A percentile compares a stretch with the other conserved stretches of the same genome.
Evolutionary conservation across 2,113 vertebrate species (phyloP).

Genomic region (Empidonax traillii): DNA sequence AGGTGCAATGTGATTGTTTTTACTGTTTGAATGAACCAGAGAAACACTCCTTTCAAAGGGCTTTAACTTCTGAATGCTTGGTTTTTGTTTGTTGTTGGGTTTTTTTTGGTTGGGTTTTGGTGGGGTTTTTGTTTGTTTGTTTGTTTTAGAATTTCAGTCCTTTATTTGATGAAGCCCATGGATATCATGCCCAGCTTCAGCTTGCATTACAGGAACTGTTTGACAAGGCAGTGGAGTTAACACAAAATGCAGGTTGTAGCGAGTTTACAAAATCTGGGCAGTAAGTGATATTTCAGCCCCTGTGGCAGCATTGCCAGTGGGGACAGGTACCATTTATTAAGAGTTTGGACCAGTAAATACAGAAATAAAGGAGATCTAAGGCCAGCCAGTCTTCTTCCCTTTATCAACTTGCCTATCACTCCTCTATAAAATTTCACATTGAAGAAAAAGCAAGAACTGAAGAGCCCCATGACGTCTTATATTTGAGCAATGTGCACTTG

Average conservation of each 20-base stretch:
- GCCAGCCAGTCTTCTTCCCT: neutral
- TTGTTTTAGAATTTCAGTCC: neutral
- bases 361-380: neutral
- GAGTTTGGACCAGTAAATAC: neutral
- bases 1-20: accelerated
- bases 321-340: neutral
- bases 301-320: neutral
- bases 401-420: neutral
- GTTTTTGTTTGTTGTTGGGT: too few species aligned
- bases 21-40: neutral
- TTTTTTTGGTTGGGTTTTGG: too few species aligned
- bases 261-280: neutral
- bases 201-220: neutral
- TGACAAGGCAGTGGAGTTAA: neutral
- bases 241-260: neutral
- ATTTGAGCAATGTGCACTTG: neutral
- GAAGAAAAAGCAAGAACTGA: neutral
- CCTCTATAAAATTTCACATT: neutral
- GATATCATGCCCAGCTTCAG: neutral
- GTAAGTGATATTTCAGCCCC: neutral
- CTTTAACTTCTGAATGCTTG: neutral
- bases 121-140: too few species aligned
- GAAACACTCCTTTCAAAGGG: neutral
- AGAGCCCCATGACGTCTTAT: accelerated
- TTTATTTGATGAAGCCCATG: neutral